Conservation (phyloP, 2,888 invertebrate genomes). For the Bugula neritina region DNA sequence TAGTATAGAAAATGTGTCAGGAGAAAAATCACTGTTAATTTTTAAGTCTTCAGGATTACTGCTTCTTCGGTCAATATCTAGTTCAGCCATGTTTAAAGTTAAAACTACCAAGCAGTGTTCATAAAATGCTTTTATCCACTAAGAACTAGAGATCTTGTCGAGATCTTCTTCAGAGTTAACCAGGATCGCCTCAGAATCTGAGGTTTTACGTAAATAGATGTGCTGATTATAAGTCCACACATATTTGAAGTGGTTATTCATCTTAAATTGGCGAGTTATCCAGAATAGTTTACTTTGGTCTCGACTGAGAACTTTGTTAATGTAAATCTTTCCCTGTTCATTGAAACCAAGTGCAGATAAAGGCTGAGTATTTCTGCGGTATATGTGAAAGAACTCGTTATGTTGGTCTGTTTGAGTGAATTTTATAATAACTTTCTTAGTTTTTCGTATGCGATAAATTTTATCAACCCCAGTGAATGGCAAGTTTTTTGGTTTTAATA, state of each 20-base stretch:
- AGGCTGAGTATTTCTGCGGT: not conserved
- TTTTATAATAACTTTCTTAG: not conserved
- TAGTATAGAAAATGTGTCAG: conserved; percentile 6
- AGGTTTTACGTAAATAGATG: not conserved
- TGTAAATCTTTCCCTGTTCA: not conserved
- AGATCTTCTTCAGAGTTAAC: not conserved
- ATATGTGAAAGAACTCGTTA: not conserved
- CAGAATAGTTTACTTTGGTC: not conserved
- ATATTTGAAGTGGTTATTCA: not conserved
- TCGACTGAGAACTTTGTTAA: not conserved
- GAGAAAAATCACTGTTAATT: no score
- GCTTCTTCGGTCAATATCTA: no score
- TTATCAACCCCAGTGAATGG: not conserved
- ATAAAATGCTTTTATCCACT: no score
- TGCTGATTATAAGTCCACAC: not conserved
- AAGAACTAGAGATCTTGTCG: no score
- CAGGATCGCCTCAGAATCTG: not conserved
- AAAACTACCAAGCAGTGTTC: no score
- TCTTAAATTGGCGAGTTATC: not conserved
- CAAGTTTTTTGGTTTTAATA: no score
- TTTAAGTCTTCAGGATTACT: no score
- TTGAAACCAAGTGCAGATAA: not conserved
- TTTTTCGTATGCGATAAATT: not conserved
- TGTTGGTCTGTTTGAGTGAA: not conserved
- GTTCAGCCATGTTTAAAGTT: no score